Conservation (phyloP, 2,113 vertebrate species). For the Triplophysa tibetana region DNA sequence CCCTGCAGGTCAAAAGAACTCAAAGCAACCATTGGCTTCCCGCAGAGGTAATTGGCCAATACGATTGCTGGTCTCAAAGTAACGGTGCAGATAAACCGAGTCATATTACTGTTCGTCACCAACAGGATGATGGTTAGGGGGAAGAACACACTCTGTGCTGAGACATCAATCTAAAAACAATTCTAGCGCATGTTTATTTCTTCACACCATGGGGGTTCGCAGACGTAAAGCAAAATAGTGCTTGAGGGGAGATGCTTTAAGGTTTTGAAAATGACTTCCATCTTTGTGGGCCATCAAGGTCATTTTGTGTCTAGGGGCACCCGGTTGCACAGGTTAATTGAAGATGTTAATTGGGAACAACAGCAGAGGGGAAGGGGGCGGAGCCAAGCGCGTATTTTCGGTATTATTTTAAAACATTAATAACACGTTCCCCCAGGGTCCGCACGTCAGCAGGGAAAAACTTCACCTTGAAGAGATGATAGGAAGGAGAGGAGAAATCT, state of each 20-base stretch:
- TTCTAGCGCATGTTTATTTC: constrained; percentile 5
- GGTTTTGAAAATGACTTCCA: constrained; percentile 39
- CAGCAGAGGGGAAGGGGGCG: constrained; percentile 69
- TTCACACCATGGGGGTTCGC: background rate
- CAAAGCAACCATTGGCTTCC: constrained; percentile 61
- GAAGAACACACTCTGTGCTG: background rate
- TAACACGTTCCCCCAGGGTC: constrained; percentile 66
- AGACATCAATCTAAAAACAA: constrained; percentile 22
- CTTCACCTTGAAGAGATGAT: constrained; percentile 72
- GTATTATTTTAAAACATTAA: constrained; percentile 76
- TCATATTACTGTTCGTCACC: constrained; percentile 51
- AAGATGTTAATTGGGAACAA: constrained; percentile 75
- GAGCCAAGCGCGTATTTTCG: constrained; percentile 70
- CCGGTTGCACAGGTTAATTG: constrained; percentile 77
- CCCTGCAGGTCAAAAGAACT: constrained; percentile 46
- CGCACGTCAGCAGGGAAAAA: constrained; percentile 45
- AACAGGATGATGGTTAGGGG: constrained; percentile 11
- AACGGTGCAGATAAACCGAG: constrained; percentile 33
- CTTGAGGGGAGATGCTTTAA: constrained; percentile 1
- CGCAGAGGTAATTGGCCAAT: constrained; percentile 60
- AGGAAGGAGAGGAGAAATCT: constrained; percentile 55
- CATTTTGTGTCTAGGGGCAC: constrained; percentile 44
- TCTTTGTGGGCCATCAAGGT: constrained; percentile 5
- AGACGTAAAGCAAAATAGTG: background rate
- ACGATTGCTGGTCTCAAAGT: constrained; percentile 3